phyloP scores from a whole-genome alignment of 2,888 invertebrate genomes.

The Plagiodera versicolora region DNA sequence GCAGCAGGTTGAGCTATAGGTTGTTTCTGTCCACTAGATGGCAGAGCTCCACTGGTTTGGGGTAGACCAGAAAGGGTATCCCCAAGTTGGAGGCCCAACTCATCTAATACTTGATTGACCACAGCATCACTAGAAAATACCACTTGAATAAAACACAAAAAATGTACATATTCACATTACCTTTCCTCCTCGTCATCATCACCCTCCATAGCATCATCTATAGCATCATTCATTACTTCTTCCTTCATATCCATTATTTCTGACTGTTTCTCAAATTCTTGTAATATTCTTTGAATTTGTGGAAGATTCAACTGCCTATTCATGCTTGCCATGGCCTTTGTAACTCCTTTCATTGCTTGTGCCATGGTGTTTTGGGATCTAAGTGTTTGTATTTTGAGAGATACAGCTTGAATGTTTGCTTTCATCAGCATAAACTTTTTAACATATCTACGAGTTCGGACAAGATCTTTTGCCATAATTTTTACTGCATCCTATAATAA shows the following conservation, averaged over 20 bases:
- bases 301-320: constrained; percentile 96
- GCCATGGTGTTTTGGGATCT: constrained; percentile 99
- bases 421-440: constrained; percentile 99
- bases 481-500: constrained; percentile 91
- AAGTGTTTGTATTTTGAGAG: constrained; percentile 95
- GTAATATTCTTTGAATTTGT: constrained; percentile 95
- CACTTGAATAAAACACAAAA: too few species aligned
- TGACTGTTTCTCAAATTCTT: constrained; percentile 98
- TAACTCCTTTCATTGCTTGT: constrained; percentile 98
- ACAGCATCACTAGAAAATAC: constrained; percentile 81
- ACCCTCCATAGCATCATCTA: constrained; percentile 99
- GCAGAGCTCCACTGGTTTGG: constrained; percentile 62
- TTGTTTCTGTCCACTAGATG: constrained; percentile 62
- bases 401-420: constrained; percentile 97
- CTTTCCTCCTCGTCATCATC: constrained; percentile 98
- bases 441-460: constrained; percentile 90
- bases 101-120: constrained; percentile 95
- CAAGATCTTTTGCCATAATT: constrained; percentile 99
- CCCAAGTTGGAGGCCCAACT: constrained; percentile 91
- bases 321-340: constrained; percentile 98
- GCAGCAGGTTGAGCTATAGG: constrained; percentile 59
- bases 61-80: constrained; percentile 92
- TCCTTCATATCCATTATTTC: constrained; percentile 99
- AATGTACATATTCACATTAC: constrained; percentile 51
- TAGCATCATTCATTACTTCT: constrained; percentile 99